These are phyloP conservation scores for Leptopilina clavipes DNA, from an alignment of 1,140 invertebrate genomes.

Conservation along the genomic window DNA sequence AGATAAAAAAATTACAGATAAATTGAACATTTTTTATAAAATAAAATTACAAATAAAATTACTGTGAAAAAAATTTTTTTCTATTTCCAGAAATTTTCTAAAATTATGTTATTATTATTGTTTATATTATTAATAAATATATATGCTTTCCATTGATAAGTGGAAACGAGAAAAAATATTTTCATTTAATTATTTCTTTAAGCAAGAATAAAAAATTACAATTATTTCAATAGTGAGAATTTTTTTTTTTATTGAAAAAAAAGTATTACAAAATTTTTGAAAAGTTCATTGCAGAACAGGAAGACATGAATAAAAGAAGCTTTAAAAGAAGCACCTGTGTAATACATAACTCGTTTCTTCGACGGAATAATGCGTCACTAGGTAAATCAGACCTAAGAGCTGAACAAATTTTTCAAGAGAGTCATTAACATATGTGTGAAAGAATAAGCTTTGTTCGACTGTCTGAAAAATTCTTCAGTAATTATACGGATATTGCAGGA, in stretches of 20 bases:
- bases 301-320: background rate
- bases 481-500: background rate
- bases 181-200: no score
- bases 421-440: slow-evolving; percentile 6
- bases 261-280: background rate
- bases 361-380: slow-evolving; percentile 23
- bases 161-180: no score
- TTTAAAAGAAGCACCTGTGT: slow-evolving; percentile 4
- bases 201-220: no score
- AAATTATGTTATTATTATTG: no score
- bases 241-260: background rate
- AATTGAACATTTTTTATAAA: no score
- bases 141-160: no score
- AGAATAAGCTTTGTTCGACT: background rate
- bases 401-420: slow-evolving; percentile 15
- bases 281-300: background rate
- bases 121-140: no score
- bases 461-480: background rate
- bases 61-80: no score
- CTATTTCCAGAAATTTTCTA: no score
- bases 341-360: slow-evolving; percentile 9
- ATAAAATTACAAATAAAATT: no score
- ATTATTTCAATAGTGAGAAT: no score
- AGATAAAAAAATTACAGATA: no score
- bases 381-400: slow-evolving; percentile 24